Base-by-base conservation (phyloP, 2,113 vertebrate genomes). In the Micronisus gabar region DNA sequence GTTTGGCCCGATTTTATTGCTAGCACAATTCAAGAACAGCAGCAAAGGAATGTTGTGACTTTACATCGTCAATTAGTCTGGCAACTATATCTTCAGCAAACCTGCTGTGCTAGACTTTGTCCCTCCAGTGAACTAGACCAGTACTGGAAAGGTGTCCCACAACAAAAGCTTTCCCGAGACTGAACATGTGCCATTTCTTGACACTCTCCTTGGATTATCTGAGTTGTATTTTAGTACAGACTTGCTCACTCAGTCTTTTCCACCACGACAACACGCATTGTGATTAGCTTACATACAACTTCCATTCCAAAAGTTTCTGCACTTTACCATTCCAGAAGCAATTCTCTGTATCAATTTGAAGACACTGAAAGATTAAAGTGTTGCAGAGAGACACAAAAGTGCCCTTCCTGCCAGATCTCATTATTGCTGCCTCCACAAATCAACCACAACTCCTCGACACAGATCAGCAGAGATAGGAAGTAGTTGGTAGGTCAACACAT, bases 401-500 rank as follows among this genome's bases (percentile, higher is more conserved):
- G 68, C 88, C 87, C 89, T 88, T 90, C 84, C 86, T 53, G 85
- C 81, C 89, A 76, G 43, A 91, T 93, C 81, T 93, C 73, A 20
- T 70, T 85, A 66, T 26, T 82, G 89, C 84, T 91, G 70, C 84
- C 58, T 66, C 75, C 94, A 63, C 89, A 81, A 93, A 96, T 55
- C 93, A 91, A 53, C 36, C 74, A 18, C 86, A 58, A 9, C 70
- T 87, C 78, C 61, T 65, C 15, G 10, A 73, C 89, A 58, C 80
- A 67, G 86, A 87, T 68, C 76, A 65, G 56, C 38, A 62, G 63
- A 84, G 91, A 88, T 91, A 91, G 95, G 88, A 66, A 87, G 81
- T 6, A 85, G 29, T 21, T 86, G 88, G 95, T 93, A 96, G 89
- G 81, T 88, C 89, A 83, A 93, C 82, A 84, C 82, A 34, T 75